phyloP scores from a whole-genome alignment of 2,797 vertebrate species.

The Gephyroberyx darwinii region DNA sequence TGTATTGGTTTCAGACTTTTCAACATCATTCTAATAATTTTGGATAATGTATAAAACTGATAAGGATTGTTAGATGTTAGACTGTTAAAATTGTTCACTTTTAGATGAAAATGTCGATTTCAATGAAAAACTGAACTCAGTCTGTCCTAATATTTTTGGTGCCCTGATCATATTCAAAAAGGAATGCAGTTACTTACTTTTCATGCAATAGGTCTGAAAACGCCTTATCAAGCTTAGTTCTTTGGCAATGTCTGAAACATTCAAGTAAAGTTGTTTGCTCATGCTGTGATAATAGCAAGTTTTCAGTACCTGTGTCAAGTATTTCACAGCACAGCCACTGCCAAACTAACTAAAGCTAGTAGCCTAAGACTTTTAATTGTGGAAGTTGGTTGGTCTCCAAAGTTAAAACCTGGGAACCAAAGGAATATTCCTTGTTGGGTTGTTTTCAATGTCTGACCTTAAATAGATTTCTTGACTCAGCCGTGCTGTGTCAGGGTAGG shows the following conservation, averaged over 20 bases:
- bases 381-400: not conserved
- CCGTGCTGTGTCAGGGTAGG: conserved; percentile 23
- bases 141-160: too few species aligned
- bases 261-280: not conserved
- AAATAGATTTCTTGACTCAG: conserved; percentile 44
- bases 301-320: conserved; percentile 20
- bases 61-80: too few species aligned
- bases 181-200: not conserved
- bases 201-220: not conserved
- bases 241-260: not conserved
- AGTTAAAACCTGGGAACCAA: not conserved
- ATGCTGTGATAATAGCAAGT: not conserved
- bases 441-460: not conserved
- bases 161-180: not conserved
- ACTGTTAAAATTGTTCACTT: too few species aligned
- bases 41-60: not conserved
- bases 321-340: conserved; percentile 13
- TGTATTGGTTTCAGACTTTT: not conserved
- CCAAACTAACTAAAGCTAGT: not conserved
- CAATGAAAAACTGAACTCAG: too few species aligned
- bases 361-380: not conserved
- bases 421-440: not conserved
- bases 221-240: not conserved
- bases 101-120: not conserved
- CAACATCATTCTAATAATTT: not conserved